Base-by-base conservation (phyloP, 2,113 vertebrate species). In the Rhinopomastus cyanomelas region DNA sequence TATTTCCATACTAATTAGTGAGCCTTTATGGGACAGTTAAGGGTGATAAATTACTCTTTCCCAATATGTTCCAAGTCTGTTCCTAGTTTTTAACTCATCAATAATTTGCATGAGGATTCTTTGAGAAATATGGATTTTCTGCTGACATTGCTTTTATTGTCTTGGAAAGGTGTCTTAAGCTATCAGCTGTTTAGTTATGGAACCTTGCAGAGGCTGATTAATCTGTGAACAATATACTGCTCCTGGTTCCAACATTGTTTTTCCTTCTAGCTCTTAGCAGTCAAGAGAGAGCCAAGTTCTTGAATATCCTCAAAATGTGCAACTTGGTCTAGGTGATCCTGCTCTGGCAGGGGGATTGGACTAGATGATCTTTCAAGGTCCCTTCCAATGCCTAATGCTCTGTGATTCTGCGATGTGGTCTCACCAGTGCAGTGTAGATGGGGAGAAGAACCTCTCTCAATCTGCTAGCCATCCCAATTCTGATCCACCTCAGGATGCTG, bases 31-130 rank as follows among this genome's bases (percentile, higher is more conserved):
- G 60, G 46, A 44, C 32, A 79, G 26, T 89, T 92, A 67, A 39
- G 81, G 39, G 61, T 89, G 82, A 77, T 91, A 59, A 89, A 61
- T 88, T 64, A 52, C 37, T 88, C 37, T 77, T 94, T 64, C 51
- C 30, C 62, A 84, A 3, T 62, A 21, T 18, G 16, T 77, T 84
- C 42, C 37, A 76, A 79, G 59, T 30, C 46, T 74, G 21, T 81
- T 91, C 34, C 53, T 56, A 39, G 27, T 36, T 56, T 79, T 80
- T 89, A 88, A 91, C 65, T n/a, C n/a, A 62, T 86, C 74, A 22
- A 64, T 66, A 30, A 66, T 11, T 69, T 67, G 26, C 4, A 11
- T 74, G n/a, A 16, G 1, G 2, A 29, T 94, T 15, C 48, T 87
- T 85, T 27, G 32, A 64, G 71, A 85, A 78, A 23, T 55, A 25